A percentile compares a stretch with the other conserved stretches of the same genome.
Evolutionary conservation across 1,140 invertebrate genomes (phyloP).

Genomic region (Drosophila lini): DNA sequence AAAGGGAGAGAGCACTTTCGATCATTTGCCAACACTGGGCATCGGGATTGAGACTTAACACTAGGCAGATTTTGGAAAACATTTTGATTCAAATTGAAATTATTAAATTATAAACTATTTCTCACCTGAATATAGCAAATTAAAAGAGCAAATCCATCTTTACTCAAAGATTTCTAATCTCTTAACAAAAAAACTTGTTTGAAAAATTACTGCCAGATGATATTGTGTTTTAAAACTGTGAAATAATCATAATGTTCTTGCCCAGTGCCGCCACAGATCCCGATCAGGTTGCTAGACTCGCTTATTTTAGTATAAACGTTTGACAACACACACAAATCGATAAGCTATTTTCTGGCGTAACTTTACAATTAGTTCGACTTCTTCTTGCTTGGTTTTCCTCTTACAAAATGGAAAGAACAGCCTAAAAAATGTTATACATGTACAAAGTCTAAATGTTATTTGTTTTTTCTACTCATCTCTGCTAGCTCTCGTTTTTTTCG

Average conservation of each 20-base stretch:
- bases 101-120: not conserved
- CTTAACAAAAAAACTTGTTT: not conserved
- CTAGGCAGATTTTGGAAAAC: conserved; percentile 15
- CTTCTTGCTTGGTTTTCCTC: conserved; percentile 30
- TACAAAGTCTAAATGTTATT: conserved; percentile 74
- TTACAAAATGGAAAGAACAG: conserved; percentile 70
- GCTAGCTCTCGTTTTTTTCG: conserved; percentile 20
- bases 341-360: conserved; percentile 10
- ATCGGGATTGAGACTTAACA: conserved; percentile 19
- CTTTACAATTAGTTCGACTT: conserved; percentile 34
- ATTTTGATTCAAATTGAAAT: not conserved
- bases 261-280: conserved; percentile 14
- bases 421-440: conserved; percentile 80
- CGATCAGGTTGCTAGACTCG: conserved; percentile 10
- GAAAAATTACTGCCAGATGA: not conserved
- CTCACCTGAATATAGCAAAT: not conserved
- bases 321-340: conserved; percentile 22
- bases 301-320: conserved; percentile 15
- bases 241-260: not conserved
- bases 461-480: conserved; percentile 32
- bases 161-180: not conserved
- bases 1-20: conserved; percentile 42
- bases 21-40: conserved; percentile 35
- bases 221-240: not conserved
- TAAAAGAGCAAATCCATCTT: not conserved